These are phyloP conservation scores for Eupsittula cactorum DNA, from an alignment of 2,113 vertebrate genomes.

Conservation along the genomic window DNA sequence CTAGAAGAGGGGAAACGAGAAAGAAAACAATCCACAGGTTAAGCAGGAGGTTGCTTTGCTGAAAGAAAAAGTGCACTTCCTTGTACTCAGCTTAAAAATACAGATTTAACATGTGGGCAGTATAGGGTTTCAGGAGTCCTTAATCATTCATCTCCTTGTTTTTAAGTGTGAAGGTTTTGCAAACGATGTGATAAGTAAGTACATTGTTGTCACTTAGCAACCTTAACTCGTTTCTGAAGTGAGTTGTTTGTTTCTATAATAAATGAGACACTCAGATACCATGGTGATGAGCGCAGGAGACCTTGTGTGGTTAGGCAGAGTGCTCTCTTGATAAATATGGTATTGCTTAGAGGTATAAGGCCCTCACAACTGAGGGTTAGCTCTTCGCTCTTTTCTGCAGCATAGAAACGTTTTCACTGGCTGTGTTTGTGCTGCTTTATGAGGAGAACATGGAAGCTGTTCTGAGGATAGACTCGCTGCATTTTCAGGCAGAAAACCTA, in stretches of 20 bases:
- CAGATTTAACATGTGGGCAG: conserved; percentile 19
- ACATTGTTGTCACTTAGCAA: conserved; percentile 73
- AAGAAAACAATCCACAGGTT: background rate
- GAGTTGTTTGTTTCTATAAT: conserved; percentile 70
- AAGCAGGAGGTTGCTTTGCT: background rate
- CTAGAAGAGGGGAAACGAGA: background rate
- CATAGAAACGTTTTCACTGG: background rate
- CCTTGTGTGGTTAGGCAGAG: conserved; percentile 10
- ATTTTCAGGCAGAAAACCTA: background rate
- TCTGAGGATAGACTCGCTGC: background rate
- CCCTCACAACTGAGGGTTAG: background rate
- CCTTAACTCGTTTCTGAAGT: conserved; percentile 59
- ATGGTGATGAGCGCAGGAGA: conserved; percentile 61
- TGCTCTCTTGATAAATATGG: background rate
- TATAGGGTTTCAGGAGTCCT: conserved; percentile 35
- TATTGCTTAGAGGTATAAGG: background rate
- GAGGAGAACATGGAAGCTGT: background rate
- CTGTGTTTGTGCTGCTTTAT: background rate
- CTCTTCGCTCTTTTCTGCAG: background rate
- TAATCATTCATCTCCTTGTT: conserved; percentile 57
- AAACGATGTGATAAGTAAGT: conserved; percentile 65
- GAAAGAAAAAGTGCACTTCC: conserved; percentile 2
- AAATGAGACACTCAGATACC: conserved; percentile 58
- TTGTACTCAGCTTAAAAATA: conserved; percentile 14
- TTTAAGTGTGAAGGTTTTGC: conserved; percentile 60